Evolutionary conservation across 2,797 vertebrate genomes (phyloP).

Genomic region (Moxostoma hubbsi): DNA sequence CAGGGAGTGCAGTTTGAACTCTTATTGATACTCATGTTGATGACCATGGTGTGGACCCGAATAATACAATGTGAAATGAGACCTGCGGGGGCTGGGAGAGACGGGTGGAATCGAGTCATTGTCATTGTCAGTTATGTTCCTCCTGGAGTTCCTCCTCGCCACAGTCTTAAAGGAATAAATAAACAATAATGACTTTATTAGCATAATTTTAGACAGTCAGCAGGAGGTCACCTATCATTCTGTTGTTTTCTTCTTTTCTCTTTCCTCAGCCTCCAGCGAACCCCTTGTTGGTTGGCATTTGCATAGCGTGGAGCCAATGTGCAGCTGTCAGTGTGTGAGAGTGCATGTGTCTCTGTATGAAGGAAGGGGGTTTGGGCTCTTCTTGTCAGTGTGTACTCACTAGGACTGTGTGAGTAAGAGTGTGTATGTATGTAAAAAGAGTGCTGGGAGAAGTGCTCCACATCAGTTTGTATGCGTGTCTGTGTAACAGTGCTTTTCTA

Average conservation of each 20-base stretch:
- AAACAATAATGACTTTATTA: slow-evolving; percentile 56
- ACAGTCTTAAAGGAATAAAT: slow-evolving; percentile 48
- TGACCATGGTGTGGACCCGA: too few relatives aligned
- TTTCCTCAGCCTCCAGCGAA: slow-evolving; percentile 36
- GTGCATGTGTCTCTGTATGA: slow-evolving; percentile 30
- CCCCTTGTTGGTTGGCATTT: slow-evolving; percentile 45
- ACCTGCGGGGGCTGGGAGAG: too few relatives aligned
- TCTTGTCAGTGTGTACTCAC: slow-evolving; percentile 25
- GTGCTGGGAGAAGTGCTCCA: background rate
- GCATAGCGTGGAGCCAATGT: slow-evolving; percentile 37
- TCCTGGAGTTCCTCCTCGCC: slow-evolving; percentile 5
- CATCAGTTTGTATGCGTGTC: background rate
- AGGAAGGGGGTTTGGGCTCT: slow-evolving; percentile 30
- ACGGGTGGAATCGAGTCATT: background rate
- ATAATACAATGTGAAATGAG: too few relatives aligned
- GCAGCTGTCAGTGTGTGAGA: slow-evolving; percentile 44
- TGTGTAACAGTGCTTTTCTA: too few relatives aligned
- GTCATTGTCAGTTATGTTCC: background rate
- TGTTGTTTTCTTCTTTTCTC: slow-evolving; percentile 46
- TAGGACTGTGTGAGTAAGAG: background rate
- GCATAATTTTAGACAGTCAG: slow-evolving; percentile 55
- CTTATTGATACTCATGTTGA: too few relatives aligned
- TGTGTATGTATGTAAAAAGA: slow-evolving; percentile 9
- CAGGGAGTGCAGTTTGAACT: too few relatives aligned
- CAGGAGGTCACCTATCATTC: slow-evolving; percentile 62